Conservation (phyloP, 2,888 invertebrate genomes). For the Sabatieria punctata region DNA sequence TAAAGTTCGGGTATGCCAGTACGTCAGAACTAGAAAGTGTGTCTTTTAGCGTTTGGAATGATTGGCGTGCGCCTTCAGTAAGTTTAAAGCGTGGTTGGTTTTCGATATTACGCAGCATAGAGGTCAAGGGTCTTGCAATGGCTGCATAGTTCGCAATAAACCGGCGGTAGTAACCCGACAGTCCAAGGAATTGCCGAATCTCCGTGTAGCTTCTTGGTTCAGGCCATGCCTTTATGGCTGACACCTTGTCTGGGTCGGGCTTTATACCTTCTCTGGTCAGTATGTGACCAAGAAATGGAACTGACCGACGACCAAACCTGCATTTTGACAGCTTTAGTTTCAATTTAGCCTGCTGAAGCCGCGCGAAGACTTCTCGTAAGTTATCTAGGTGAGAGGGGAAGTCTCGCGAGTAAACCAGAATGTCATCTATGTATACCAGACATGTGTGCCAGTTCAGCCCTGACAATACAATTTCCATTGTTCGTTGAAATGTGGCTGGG, state of each 20-base stretch:
- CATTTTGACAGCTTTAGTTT: constrained; percentile 16
- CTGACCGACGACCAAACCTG: constrained; percentile 10
- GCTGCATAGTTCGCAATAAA: constrained; percentile 8
- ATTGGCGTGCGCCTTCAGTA: neutral
- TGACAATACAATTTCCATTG: constrained; percentile 14
- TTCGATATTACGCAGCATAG: neutral
- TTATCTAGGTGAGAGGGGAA: constrained; percentile 12
- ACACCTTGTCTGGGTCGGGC: constrained; percentile 2
- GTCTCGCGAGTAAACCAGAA: constrained; percentile 12
- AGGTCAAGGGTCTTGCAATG: constrained; percentile 8
- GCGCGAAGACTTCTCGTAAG: constrained; percentile 11
- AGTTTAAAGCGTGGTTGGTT: constrained; percentile 7
- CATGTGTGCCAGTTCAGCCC: constrained; percentile 11
- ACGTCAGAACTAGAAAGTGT: constrained; percentile 5
- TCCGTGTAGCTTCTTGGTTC: constrained; percentile 9
- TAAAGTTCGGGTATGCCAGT: constrained; percentile 15
- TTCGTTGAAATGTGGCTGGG: constrained; percentile 14
- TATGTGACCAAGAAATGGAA: constrained; percentile 11
- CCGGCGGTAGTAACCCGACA: constrained; percentile 11
- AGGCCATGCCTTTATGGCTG: constrained; percentile 7
- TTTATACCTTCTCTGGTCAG: constrained; percentile 3
- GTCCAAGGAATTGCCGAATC: constrained; percentile 12
- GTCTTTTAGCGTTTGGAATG: constrained; percentile 2
- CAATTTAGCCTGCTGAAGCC: constrained; percentile 12
- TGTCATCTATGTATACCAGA: constrained; percentile 17